These are phyloP conservation scores for Philopedon plagiatum DNA, from an alignment of 2,888 invertebrate species.

Conservation along the genomic window DNA sequence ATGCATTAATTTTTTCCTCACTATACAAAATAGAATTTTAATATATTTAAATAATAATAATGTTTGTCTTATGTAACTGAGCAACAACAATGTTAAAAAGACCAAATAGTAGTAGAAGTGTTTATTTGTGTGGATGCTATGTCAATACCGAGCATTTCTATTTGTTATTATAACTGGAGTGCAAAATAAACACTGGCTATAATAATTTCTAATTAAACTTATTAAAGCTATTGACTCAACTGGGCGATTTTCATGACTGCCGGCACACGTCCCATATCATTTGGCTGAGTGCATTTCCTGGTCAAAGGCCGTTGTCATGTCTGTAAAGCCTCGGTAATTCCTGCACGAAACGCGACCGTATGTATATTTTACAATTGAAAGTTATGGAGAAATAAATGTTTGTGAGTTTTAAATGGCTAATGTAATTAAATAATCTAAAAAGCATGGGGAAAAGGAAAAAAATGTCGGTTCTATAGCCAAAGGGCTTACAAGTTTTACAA, in stretches of 20 bases:
- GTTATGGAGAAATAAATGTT: constrained; percentile 2
- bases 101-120: no score
- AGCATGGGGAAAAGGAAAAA: no score
- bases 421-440: constrained; percentile 10
- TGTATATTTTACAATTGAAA: constrained; percentile 29
- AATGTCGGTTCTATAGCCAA: no score
- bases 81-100: no score
- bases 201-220: constrained; percentile 19
- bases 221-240: constrained; percentile 11
- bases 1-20: no score
- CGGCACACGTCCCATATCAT: constrained; percentile 24
- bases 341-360: constrained; percentile 30
- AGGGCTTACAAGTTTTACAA: no score
- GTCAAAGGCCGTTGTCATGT: constrained; percentile 41
- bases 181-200: neutral
- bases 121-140: no score
- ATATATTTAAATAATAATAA: no score
- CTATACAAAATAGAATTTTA: no score
- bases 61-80: no score
- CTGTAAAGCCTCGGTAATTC: constrained; percentile 20
- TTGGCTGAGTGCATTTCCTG: constrained; percentile 39
- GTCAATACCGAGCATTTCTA: no score
- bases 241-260: constrained; percentile 24
- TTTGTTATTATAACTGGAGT: no score
- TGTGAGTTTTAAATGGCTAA: neutral